Evolutionary conservation across 2,888 invertebrate species (phyloP).

Genomic region (Chironomus riparius): DNA sequence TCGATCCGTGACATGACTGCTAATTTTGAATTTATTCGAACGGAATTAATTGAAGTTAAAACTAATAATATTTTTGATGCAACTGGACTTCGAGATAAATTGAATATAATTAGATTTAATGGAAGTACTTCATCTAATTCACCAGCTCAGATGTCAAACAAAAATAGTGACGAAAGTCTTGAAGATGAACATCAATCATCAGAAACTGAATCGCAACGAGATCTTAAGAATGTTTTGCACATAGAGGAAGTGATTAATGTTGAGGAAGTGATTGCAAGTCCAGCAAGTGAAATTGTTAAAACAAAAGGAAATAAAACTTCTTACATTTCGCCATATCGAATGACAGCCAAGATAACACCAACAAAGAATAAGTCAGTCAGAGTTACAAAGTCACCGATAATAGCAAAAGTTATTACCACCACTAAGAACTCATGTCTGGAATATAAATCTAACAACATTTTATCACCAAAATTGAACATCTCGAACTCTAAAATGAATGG

Average conservation of each 20-base stretch:
- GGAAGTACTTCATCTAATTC: conserved; percentile 35
- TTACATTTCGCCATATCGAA: conserved; percentile 53
- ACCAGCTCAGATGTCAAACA: conserved; percentile 28
- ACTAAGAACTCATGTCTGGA: conserved; percentile 32
- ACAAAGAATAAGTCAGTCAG: conserved; percentile 32
- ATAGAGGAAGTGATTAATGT: conserved; percentile 55
- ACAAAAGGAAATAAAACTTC: conserved; percentile 43
- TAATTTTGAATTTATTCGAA: conserved; percentile 3
- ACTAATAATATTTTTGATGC: conserved; percentile 29
- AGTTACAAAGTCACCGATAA: conserved; percentile 30
- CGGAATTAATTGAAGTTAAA: neutral
- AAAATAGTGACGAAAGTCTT: conserved; percentile 42
- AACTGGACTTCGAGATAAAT: conserved; percentile 37
- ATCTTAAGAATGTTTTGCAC: conserved; percentile 33
- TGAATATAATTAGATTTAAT: neutral
- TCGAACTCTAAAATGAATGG: conserved; percentile 6
- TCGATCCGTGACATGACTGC: conserved; percentile 37
- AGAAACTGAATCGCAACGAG: conserved; percentile 46
- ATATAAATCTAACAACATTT: conserved; percentile 5
- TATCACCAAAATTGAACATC: conserved; percentile 28
- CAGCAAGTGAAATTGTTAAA: neutral
- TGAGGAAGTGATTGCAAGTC: neutral
- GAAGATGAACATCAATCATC: conserved; percentile 53
- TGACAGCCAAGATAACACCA: conserved; percentile 34
- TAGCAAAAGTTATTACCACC: conserved; percentile 18